Conservation (phyloP, 2,888 invertebrate genomes). For the Cremastobaeus sp. region DNA sequence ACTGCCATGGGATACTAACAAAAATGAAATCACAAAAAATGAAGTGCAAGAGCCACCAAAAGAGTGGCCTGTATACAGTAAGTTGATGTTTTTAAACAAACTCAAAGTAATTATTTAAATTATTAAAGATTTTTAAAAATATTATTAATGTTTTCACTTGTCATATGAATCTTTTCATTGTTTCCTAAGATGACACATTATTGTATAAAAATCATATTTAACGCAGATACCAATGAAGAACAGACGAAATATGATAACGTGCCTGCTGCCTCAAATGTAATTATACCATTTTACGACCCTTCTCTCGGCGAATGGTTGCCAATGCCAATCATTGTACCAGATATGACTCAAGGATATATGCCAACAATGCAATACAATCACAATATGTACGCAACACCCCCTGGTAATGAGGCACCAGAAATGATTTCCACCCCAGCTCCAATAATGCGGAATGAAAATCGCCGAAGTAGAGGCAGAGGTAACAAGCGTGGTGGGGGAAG, state of each 20-base stretch:
- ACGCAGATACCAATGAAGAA: slow-evolving; percentile 42
- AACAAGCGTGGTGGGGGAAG: slow-evolving; percentile 65
- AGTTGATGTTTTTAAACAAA: slow-evolving; percentile 4
- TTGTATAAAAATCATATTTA: too few species aligned
- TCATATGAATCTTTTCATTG: too few species aligned
- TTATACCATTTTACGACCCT: too few species aligned
- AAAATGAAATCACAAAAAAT: slow-evolving; percentile 62
- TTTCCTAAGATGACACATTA: too few species aligned
- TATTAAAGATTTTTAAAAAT: too few species aligned
- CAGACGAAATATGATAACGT: slow-evolving; percentile 45
- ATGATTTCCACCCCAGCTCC: slow-evolving; percentile 78
- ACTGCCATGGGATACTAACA: slow-evolving; percentile 68
- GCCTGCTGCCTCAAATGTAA: too few species aligned
- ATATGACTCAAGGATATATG: too few species aligned
- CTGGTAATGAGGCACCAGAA: slow-evolving; percentile 45
- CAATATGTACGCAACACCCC: background rate
- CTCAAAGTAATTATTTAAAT: background rate
- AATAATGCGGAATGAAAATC: slow-evolving; percentile 53
- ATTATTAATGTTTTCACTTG: too few species aligned
- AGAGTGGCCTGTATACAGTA: slow-evolving; percentile 56
- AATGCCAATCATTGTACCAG: too few species aligned
- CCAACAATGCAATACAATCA: too few species aligned
- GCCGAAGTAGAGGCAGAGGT: slow-evolving; percentile 68
- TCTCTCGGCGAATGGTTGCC: too few species aligned
- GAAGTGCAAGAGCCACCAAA: slow-evolving; percentile 46